phyloP scores from a whole-genome alignment of 2,888 invertebrate species.

The Suillia variegata region DNA sequence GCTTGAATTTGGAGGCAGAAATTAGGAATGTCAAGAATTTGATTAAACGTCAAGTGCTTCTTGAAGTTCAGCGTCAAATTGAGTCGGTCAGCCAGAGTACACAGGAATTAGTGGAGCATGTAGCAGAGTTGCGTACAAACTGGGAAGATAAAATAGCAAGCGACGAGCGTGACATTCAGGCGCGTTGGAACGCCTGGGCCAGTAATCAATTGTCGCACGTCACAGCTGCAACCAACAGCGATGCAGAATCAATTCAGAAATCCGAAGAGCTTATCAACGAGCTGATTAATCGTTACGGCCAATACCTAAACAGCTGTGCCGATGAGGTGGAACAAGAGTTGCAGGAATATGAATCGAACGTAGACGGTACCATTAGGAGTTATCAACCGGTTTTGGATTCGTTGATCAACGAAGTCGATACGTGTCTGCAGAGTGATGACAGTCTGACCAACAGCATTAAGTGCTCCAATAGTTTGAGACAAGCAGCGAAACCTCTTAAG shows the following conservation, averaged over 20 bases:
- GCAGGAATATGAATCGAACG: not conserved
- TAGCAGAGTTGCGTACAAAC: not conserved
- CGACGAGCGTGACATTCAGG: not conserved
- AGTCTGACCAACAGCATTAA: not conserved
- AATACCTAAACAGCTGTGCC: slow-evolving; percentile 6
- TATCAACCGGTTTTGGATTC: not conserved
- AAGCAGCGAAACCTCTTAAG: not conserved
- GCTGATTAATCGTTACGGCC: slow-evolving; percentile 9
- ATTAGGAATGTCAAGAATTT: not conserved
- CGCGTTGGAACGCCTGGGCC: slow-evolving; percentile 1
- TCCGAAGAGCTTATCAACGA: slow-evolving; percentile 4
- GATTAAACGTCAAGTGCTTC: slow-evolving; percentile 6
- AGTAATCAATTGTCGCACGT: not conserved
- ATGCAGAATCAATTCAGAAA: not conserved
- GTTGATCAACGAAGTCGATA: not conserved
- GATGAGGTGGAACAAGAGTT: slow-evolving; percentile 4
- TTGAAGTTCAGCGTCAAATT: not conserved
- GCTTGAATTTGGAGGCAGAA: slow-evolving; percentile 1
- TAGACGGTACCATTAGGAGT: not conserved
- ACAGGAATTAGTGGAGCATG: not conserved
- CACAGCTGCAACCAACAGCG: not conserved
- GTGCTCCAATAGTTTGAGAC: not conserved
- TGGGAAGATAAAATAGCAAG: not conserved
- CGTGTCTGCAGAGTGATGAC: slow-evolving; percentile 3
- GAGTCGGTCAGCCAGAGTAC: not conserved